Percentiles rank a stretch among this genome's conserved stretches.
These are phyloP conservation scores for Otolemur garnettii DNA, from an alignment of 2,113 vertebrate species.

Conservation along the genomic window DNA sequence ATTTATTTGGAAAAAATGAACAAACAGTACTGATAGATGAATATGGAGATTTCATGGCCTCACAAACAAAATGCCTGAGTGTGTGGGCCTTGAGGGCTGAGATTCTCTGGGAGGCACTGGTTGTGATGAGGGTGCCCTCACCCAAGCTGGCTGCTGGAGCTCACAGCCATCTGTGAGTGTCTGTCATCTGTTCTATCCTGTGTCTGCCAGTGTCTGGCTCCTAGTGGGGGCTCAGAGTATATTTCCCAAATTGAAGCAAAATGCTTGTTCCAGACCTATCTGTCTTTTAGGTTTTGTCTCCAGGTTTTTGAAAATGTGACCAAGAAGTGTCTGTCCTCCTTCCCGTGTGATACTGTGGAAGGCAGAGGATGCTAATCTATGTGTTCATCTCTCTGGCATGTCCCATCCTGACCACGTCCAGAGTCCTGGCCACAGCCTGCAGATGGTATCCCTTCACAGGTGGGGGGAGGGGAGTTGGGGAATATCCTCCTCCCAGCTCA, in stretches of 20 bases:
- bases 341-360: not conserved
- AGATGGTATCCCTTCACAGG: not conserved
- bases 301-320: not conserved
- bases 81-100: not conserved
- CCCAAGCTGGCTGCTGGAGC: rapidly evolving
- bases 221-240: not conserved
- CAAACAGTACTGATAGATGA: not conserved
- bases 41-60: not conserved
- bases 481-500: not conserved
- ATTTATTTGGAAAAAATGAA: not conserved
- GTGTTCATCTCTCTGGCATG: not conserved
- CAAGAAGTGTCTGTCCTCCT: not conserved
- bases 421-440: not conserved
- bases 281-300: not conserved
- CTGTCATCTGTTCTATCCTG: not conserved
- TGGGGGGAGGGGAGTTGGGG: not conserved
- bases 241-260: not conserved
- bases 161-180: not conserved
- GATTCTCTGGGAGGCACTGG: not conserved
- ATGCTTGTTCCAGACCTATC: not conserved
- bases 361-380: not conserved
- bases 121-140: not conserved
- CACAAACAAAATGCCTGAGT: not conserved
- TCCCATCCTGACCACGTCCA: not conserved
- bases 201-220: not conserved